Conservation (phyloP, 2,113 vertebrate genomes). For the Gallinago undulata region DNA sequence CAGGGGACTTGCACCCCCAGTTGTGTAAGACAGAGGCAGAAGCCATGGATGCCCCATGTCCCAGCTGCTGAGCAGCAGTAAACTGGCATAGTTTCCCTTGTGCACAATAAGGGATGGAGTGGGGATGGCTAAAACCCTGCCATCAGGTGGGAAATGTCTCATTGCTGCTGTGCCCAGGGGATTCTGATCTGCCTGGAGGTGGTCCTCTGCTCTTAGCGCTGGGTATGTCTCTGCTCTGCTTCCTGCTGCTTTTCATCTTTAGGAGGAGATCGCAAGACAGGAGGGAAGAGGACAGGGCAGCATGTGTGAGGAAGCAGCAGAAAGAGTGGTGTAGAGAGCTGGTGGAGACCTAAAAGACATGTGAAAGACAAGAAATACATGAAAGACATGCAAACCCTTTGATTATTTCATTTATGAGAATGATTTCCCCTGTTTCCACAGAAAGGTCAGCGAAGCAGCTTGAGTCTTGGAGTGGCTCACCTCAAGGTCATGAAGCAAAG, state of each 20-base stretch:
- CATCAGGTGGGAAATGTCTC: background rate
- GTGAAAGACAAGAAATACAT: too few species aligned
- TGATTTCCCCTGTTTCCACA: background rate
- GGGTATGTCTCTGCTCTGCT: background rate
- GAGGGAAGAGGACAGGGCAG: background rate
- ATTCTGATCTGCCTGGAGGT: background rate
- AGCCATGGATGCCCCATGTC: accelerated
- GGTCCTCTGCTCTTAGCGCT: background rate
- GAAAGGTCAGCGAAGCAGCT: background rate
- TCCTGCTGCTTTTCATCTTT: background rate
- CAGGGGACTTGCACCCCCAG: background rate
- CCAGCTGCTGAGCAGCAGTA: background rate
- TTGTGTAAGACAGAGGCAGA: background rate
- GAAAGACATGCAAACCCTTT: background rate
- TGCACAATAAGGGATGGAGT: background rate
- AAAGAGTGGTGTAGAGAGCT: background rate
- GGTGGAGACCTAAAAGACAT: background rate
- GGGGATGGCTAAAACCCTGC: background rate
- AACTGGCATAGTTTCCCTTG: background rate
- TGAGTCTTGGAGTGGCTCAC: accelerated
- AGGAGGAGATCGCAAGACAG: background rate
- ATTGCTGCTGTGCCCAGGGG: background rate
- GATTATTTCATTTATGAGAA: background rate
- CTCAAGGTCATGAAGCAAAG: background rate
- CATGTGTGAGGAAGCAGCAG: background rate